These are phyloP conservation scores for Tuberolachnus salignus DNA, from an alignment of 2,888 invertebrate species.

Conservation along the genomic window DNA sequence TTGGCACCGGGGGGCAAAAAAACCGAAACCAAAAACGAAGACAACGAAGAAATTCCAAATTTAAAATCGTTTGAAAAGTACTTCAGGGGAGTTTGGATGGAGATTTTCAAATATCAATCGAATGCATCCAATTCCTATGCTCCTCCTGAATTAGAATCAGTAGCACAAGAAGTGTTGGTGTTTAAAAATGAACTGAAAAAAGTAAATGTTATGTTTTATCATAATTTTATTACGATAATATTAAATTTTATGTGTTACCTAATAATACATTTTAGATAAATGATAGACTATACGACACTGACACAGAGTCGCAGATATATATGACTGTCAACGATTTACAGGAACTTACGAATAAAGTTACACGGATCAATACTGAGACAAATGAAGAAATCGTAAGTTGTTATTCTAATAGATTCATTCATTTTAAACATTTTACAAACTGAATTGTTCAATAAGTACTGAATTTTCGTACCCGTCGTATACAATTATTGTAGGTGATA, in stretches of 20 bases:
- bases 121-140: background rate
- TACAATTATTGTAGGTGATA: no score
- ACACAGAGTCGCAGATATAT: constrained; percentile 12
- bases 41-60: background rate
- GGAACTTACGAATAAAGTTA: constrained; percentile 33
- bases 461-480: no score
- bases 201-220: constrained; percentile 17
- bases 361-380: background rate
- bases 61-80: constrained; percentile 35
- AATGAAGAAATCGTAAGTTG: constrained; percentile 16
- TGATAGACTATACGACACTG: constrained; percentile 20
- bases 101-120: background rate
- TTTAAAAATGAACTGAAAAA: constrained; percentile 20
- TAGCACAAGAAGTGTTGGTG: constrained; percentile 12
- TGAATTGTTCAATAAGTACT: no score
- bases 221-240: no score
- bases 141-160: background rate
- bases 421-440: no score
- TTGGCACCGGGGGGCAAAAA: constrained; percentile 9
- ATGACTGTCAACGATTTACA: constrained; percentile 54
- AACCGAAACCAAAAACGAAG: background rate
- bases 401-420: no score
- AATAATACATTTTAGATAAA: constrained; percentile 28
- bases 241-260: no score
- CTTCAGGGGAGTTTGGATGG: constrained; percentile 7